A percentile compares a stretch with the other conserved stretches of the same genome.
These are phyloP conservation scores for Micromys minutus DNA, from an alignment of 2,113 vertebrate genomes.

Conservation along the genomic window DNA sequence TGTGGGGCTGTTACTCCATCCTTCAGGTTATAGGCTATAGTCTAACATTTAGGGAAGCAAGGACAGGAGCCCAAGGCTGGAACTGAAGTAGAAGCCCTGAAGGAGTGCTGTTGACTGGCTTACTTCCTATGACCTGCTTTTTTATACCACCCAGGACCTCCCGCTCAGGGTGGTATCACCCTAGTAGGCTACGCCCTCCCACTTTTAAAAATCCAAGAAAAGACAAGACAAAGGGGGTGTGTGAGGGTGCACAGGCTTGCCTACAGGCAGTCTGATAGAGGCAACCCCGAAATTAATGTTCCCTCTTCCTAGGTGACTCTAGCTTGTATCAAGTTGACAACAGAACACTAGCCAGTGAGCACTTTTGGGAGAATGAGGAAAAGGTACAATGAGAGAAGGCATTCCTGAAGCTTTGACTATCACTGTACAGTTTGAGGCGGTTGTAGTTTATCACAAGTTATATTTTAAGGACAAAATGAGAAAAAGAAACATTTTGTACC, in stretches of 20 bases:
- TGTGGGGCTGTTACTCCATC: background rate
- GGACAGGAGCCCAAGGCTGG: background rate
- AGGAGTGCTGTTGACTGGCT: background rate
- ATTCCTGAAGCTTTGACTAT: constrained; percentile 54
- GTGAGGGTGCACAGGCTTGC: background rate
- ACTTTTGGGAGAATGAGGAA: background rate
- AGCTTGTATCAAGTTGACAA: background rate
- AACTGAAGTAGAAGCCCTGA: background rate
- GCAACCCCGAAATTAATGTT: background rate
- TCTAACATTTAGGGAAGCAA: background rate
- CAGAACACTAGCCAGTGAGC: background rate
- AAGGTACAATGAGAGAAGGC: background rate
- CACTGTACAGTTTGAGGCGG: constrained; percentile 23
- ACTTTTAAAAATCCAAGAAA: background rate
- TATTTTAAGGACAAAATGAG: constrained; percentile 44
- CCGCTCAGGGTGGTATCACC: background rate
- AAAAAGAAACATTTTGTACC: constrained; percentile 12
- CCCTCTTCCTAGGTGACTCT: background rate
- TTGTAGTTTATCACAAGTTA: constrained; percentile 20
- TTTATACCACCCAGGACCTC: background rate
- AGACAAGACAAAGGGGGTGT: background rate
- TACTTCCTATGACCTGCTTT: background rate
- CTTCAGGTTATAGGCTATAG: background rate
- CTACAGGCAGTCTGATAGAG: background rate
- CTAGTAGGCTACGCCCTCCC: background rate